A percentile compares a stretch with the other conserved stretches of the same genome.
Evolutionary conservation across 2,113 vertebrate genomes (phyloP).

Genomic region (Corythornis madagascariensis): DNA sequence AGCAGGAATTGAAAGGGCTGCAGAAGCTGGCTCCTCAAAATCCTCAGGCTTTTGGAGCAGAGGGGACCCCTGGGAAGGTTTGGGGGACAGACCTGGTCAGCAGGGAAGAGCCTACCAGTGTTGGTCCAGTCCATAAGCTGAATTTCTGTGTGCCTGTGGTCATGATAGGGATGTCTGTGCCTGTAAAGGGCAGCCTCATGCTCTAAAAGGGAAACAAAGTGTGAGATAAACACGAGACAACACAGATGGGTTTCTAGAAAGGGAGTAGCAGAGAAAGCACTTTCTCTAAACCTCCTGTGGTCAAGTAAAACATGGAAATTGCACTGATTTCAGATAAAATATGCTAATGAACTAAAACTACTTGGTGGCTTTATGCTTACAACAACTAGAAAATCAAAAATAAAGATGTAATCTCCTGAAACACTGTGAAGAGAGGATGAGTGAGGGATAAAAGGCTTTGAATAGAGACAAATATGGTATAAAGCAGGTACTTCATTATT

Average conservation of each 20-base stretch:
- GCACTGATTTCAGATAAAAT: conserved; percentile 4
- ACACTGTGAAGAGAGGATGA: background rate
- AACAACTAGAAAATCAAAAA: background rate
- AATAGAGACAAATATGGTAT: background rate
- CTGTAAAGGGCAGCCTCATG: background rate
- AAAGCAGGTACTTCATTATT: background rate
- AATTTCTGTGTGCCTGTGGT: background rate
- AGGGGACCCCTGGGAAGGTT: background rate
- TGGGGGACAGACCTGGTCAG: background rate
- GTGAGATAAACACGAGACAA: conserved; percentile 21
- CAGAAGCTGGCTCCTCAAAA: background rate
- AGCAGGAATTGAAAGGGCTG: background rate
- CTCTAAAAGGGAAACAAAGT: conserved; percentile 8
- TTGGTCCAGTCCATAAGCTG: background rate
- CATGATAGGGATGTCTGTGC: background rate
- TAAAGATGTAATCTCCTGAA: background rate
- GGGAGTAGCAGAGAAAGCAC: background rate
- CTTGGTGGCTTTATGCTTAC: background rate
- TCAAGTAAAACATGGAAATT: conserved; percentile 25
- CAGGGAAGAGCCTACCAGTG: too few relatives aligned
- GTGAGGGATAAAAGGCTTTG: background rate
- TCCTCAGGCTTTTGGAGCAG: background rate
- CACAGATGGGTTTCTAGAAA: conserved; percentile 28
- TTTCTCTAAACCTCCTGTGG: conserved; percentile 42
- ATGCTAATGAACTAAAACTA: background rate